Base-by-base conservation (phyloP, 2,888 invertebrate genomes). In the Druceiella hillmani region DNA sequence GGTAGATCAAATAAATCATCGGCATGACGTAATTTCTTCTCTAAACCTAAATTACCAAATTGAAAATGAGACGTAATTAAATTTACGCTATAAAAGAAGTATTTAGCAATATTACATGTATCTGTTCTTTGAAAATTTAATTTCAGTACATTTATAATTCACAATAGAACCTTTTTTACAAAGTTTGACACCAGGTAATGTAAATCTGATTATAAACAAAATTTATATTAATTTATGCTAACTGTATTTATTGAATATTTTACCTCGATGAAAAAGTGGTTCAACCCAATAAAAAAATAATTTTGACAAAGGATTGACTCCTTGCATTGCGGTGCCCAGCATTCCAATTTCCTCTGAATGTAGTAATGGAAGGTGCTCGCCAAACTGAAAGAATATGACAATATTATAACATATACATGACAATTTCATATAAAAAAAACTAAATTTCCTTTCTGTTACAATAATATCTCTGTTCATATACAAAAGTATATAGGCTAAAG, bases 221-320 rank as follows among this genome's bases (percentile, higher is more conserved):
- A n/a, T n/a, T n/a, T n/a, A n/a, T n/a, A n/a, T n/a, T n/a, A n/a
- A n/a, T n/a, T n/a, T n/a, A n/a, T n/a, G n/a, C n/a, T n/a, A n/a
- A n/a, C n/a, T n/a, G n/a, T n/a, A n/a, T n/a, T n/a, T n/a, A n/a
- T n/a, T n/a, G n/a, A n/a, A n/a, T n/a, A n/a, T n/a, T 20, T 37
- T 58, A 65, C 75, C 94, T 68, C 90, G 91, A 40, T 76, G 62
- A 61, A 95, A 83, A 38, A 95, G 62, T 2, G 88, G 87, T 46
- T 83, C 78, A 2, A 92, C 91, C 95, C 95, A 95, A 43, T 79
- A 72, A 59, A 95, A 91, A 14, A 83, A 62, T n/a, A 94, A 66
- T 55, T 79, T 80, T 0, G 91, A 89, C 2, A 82, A 53, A 55
- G 74, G 75, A 36, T 78, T 76, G 9, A 73, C 69, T 44, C 82